Evolutionary conservation across 2,888 invertebrate species (phyloP).

Genomic region (Pristionchus fissidentatus): DNA sequence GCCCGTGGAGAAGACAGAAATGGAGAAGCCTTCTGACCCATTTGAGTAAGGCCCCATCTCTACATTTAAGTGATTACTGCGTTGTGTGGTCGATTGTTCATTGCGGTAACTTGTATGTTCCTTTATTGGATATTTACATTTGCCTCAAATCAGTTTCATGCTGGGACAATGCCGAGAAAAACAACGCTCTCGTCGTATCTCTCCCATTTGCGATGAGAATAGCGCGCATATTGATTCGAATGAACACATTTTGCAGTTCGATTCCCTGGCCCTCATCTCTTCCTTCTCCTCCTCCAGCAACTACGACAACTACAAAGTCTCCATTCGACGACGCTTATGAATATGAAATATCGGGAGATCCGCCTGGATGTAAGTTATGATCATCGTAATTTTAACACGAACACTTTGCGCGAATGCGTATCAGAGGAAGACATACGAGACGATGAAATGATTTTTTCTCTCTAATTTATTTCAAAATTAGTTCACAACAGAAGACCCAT

Average conservation of each 20-base stretch:
- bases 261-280: not conserved
- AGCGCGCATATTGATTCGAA: not conserved
- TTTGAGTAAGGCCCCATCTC: not conserved
- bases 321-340: slow-evolving; percentile 17
- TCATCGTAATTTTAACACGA: no score
- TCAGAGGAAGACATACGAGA: no score
- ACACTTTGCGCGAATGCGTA: no score
- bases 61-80: not conserved
- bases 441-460: no score
- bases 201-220: no score
- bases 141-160: not conserved
- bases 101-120: no score
- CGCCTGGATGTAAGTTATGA: not conserved
- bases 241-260: not conserved
- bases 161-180: no score
- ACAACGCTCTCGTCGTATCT: no score
- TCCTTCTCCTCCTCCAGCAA: slow-evolving; percentile 21
- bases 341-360: slow-evolving; percentile 43
- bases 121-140: not conserved
- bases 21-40: not conserved
- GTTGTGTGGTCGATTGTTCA: no score
- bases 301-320: not conserved
- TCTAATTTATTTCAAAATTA: no score
- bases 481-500: no score
- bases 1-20: not conserved